These are phyloP conservation scores for Leptinotarsa lineolata DNA, from an alignment of 1,140 invertebrate genomes.

Conservation along the genomic window DNA sequence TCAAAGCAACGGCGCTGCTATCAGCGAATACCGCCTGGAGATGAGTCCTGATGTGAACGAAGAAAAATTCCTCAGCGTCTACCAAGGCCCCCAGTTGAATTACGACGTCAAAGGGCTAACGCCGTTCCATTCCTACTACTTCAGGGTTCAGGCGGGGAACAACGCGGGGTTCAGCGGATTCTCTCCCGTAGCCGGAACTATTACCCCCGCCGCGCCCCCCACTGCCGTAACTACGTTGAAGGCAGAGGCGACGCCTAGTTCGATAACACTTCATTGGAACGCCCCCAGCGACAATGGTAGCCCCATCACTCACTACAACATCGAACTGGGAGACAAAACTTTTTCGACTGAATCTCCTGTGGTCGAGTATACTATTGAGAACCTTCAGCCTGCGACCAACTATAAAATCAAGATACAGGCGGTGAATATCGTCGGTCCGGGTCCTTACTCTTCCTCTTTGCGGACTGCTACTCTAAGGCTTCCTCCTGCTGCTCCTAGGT, in stretches of 20 bases:
- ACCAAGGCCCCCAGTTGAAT: constrained; percentile 61
- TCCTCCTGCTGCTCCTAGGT: constrained; percentile 73
- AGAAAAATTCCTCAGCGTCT: constrained; percentile 60
- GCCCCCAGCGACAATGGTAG: constrained; percentile 72
- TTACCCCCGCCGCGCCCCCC: constrained; percentile 75
- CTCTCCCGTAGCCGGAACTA: constrained; percentile 67
- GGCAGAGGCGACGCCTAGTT: constrained; percentile 66
- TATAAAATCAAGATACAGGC: constrained; percentile 79
- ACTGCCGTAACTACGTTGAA: constrained; percentile 67
- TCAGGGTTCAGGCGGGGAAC: constrained; percentile 57
- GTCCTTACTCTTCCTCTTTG: constrained; percentile 72
- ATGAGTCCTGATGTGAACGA: constrained; percentile 60
- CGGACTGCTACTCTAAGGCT: constrained; percentile 73
- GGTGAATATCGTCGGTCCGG: constrained; percentile 80
- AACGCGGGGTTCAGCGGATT: constrained; percentile 62
- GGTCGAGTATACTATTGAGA: constrained; percentile 60
- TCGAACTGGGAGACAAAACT: constrained; percentile 69
- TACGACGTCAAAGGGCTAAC: constrained; percentile 71
- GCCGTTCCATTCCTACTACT: constrained; percentile 78
- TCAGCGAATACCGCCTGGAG: constrained; percentile 73
- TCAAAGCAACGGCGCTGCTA: constrained; percentile 74
- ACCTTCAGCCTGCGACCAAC: constrained; percentile 62
- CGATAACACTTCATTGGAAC: constrained; percentile 72
- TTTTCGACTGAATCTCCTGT: constrained; percentile 63
- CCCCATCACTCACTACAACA: constrained; percentile 74